Base-by-base conservation (phyloP, 2,113 vertebrate genomes). In the Anseranas semipalmata region DNA sequence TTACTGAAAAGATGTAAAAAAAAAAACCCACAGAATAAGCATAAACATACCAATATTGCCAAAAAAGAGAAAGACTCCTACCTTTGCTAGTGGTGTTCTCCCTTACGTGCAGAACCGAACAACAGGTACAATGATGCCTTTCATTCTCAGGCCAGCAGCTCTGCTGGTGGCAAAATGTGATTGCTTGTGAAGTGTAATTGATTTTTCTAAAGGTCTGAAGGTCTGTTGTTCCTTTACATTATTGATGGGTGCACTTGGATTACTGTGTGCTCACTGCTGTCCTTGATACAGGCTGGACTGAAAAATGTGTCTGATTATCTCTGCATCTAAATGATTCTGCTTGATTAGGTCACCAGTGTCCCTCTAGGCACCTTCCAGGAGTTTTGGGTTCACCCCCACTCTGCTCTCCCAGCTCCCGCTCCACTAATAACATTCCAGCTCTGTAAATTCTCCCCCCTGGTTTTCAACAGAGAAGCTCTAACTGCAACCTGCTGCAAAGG, bases 131-230 rank as follows among this genome's bases (percentile, higher is more conserved):
- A 27, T 3, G 3, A 32, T 4, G 52, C 79, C 67, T 89, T 94
- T 89, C 37, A 56, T 66, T 60, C 59, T 43, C 53, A 55, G 43
- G 33, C 58, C 48, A 76, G 43, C 55, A 55, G 21, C 37, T 77
- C 83, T 88, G 70, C 66, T 45, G 35, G 71, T 68, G 41, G 65
- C 78, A 81, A 89, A 76, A 89, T 18, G 43, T 5, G 27, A 90
- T 58, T 55, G 50, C 50, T 73, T 81, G 41, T 71, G 73, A 95
- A 92, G 79, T 33, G 56, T 53, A 89, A 93, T 87, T 89, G 85
- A 92, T 95, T 89, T 85, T 87, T 91, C 77, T 52, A 77, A 83
- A 88, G 68, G 68, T 74, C 94, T 82, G 33, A 55, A 94, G 73
- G 76, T 77, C 73, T 77, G 62, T 43, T 82, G 79, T 87, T 89